Percentiles rank a stretch among this genome's conserved stretches.
These are phyloP conservation scores for Tinea pellionella DNA, from an alignment of 2,888 invertebrate genomes.

Conservation along the genomic window DNA sequence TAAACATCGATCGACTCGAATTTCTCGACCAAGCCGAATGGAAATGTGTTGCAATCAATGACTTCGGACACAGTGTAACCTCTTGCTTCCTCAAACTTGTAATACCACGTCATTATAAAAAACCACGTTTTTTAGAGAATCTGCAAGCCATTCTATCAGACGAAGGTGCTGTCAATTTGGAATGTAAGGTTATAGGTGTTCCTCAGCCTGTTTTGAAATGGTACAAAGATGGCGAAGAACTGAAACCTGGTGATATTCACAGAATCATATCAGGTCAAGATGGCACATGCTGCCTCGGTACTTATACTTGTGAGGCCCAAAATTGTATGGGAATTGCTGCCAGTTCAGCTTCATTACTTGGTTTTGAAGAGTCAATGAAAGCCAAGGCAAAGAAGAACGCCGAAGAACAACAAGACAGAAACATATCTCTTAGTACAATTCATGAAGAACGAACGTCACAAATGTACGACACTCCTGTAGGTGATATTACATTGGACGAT, in stretches of 20 bases:
- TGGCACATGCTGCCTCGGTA: slow-evolving; percentile 89
- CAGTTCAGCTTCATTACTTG: slow-evolving; percentile 87
- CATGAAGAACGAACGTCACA: slow-evolving; percentile 92
- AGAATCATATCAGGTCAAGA: slow-evolving; percentile 91
- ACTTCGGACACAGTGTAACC: slow-evolving; percentile 89
- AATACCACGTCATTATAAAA: slow-evolving; percentile 90
- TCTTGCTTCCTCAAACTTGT: slow-evolving; percentile 86
- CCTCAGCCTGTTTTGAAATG: slow-evolving; percentile 91
- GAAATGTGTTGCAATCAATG: slow-evolving; percentile 91
- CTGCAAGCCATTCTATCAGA: slow-evolving; percentile 87
- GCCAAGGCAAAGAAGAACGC: slow-evolving; percentile 63
- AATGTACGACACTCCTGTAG: slow-evolving; percentile 85
- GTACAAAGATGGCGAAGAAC: slow-evolving; percentile 91
- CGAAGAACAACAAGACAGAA: slow-evolving; percentile 71
- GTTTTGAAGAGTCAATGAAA: slow-evolving; percentile 81
- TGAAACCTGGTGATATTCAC: slow-evolving; percentile 92
- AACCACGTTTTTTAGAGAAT: slow-evolving; percentile 87
- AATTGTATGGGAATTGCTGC: slow-evolving; percentile 93
- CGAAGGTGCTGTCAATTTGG: slow-evolving; percentile 90
- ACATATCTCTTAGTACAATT: slow-evolving; percentile 89
- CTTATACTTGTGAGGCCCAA: slow-evolving; percentile 90
- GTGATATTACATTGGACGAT: slow-evolving; percentile 81
- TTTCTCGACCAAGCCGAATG: slow-evolving; percentile 90
- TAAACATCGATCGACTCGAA: slow-evolving; percentile 80
- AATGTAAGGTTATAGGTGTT: slow-evolving; percentile 93